A percentile compares a stretch with the other conserved stretches of the same genome.
Evolutionary conservation across 2,797 vertebrate species (phyloP).

Genomic region (Scyliorhinus canicula): DNA sequence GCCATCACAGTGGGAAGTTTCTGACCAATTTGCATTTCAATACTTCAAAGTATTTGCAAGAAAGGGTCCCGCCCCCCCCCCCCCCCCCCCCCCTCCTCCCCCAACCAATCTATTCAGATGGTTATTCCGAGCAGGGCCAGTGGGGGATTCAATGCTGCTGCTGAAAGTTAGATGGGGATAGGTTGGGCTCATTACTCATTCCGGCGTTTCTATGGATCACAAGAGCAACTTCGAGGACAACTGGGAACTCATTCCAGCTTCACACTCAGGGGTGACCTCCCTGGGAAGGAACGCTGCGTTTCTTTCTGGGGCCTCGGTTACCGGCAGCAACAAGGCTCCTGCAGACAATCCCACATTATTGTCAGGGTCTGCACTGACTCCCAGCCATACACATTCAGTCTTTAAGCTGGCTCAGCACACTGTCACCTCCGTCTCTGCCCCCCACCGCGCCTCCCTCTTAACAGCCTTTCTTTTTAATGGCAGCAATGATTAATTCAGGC

Average conservation of each 20-base stretch:
- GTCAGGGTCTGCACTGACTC: neutral
- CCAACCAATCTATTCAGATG: too few species aligned
- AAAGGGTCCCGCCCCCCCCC: neutral
- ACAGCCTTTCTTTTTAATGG: neutral
- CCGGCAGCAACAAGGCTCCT: neutral
- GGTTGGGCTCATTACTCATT: neutral
- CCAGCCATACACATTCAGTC: neutral
- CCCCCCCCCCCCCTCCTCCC: neutral
- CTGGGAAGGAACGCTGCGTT: neutral
- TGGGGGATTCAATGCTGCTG: neutral
- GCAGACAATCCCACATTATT: too few species aligned
- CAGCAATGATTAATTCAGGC: neutral
- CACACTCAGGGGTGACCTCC: neutral
- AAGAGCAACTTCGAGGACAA: neutral
- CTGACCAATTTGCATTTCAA: neutral
- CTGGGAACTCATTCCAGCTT: neutral
- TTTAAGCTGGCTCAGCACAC: neutral
- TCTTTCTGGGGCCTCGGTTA: neutral
- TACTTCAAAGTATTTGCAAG: neutral
- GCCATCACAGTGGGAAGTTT: slow-evolving; percentile 5
- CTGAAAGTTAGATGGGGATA: neutral
- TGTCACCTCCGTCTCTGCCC: neutral
- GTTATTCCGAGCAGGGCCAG: neutral
- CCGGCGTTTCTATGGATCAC: too few species aligned
- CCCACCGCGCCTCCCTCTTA: too few species aligned